Percentiles rank a stretch among this genome's conserved stretches.
phyloP scores from a whole-genome alignment of 2,113 vertebrate genomes.

The Talpa occidentalis region DNA sequence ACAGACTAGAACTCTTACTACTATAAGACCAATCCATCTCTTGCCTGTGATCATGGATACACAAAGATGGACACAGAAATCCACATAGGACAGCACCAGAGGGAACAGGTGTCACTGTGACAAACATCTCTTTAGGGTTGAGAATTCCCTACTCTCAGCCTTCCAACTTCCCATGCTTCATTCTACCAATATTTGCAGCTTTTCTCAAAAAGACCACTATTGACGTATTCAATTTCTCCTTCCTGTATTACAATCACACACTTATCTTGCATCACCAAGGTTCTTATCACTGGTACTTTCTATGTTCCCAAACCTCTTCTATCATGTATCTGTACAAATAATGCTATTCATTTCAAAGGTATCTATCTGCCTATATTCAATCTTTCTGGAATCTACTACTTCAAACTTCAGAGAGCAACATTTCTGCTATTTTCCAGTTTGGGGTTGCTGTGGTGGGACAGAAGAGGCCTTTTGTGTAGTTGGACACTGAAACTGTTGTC shows the following conservation, averaged over 20 bases:
- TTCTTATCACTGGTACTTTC: background rate
- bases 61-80: background rate
- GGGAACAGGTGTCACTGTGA: background rate
- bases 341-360: background rate
- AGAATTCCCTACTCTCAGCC: background rate
- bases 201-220: background rate
- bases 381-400: background rate
- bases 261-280: background rate
- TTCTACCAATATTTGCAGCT: background rate
- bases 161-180: background rate
- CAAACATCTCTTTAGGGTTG: background rate
- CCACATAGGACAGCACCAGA: background rate
- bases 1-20: background rate
- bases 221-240: background rate
- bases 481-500: background rate
- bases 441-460: background rate
- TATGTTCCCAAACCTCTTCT: slow-evolving; percentile 18
- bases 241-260: background rate
- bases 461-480: background rate
- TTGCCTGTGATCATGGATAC: background rate
- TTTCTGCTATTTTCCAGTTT: background rate
- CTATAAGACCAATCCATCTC: background rate
- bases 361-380: background rate
- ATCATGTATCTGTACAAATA: background rate
- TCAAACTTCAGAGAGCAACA: background rate